Percentiles rank a stretch among this genome's conserved stretches.
Evolutionary conservation across 1,140 invertebrate species (phyloP).

Genomic region (Thaumatotibia leucotreta): DNA sequence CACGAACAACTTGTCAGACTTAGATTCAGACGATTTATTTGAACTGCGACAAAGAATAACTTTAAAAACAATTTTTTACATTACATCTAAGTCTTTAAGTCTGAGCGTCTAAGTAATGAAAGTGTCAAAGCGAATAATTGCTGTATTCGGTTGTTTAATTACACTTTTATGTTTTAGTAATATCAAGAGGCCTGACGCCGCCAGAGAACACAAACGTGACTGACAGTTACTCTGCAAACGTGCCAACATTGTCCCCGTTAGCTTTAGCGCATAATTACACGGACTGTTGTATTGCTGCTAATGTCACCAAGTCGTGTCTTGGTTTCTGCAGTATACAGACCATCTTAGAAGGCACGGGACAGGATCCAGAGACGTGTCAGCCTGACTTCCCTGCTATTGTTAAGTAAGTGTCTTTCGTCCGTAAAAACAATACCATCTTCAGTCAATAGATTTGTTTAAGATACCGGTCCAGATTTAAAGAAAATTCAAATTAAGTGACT

Average conservation of each 20-base stretch:
- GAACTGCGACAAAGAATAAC: not conserved
- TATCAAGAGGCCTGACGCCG: slow-evolving; percentile 76
- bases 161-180: slow-evolving; percentile 59
- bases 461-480: too few relatives aligned
- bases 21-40: not conserved
- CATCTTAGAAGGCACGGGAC: slow-evolving; percentile 86
- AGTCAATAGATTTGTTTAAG: too few relatives aligned
- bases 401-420: too few relatives aligned
- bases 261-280: slow-evolving; percentile 83
- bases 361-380: slow-evolving; percentile 87
- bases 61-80: too few relatives aligned
- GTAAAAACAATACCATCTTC: too few relatives aligned
- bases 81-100: too few relatives aligned
- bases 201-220: slow-evolving; percentile 67
- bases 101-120: not conserved
- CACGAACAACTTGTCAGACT: not conserved
- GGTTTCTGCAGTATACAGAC: slow-evolving; percentile 90
- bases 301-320: slow-evolving; percentile 82
- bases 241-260: slow-evolving; percentile 57
- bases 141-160: not conserved
- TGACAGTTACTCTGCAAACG: slow-evolving; percentile 71
- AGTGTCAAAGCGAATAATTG: not conserved
- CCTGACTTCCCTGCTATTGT: slow-evolving; percentile 86
- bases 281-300: slow-evolving; percentile 83
- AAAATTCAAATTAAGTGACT: too few relatives aligned